A percentile compares a stretch with the other conserved stretches of the same genome.
phyloP scores from a whole-genome alignment of 1,140 invertebrate genomes.

The Musca domestica region DNA sequence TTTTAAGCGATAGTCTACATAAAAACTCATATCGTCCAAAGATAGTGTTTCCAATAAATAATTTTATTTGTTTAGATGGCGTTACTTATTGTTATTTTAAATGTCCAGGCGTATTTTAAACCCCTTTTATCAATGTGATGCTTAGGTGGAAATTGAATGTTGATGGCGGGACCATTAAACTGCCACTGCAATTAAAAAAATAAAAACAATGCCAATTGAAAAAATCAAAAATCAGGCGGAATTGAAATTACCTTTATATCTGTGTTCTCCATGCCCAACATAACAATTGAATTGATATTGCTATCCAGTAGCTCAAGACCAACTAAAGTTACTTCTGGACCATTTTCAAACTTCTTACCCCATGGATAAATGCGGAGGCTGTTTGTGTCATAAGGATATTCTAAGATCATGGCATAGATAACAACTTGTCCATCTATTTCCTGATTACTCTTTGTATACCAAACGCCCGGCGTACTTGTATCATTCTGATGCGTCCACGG shows the following conservation, averaged over 20 bases:
- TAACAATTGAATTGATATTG: background rate
- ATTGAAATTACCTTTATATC: slow-evolving; percentile 32
- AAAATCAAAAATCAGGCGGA: no score
- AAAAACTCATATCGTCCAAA: no score
- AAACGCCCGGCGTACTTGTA: slow-evolving; percentile 66
- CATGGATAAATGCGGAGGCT: slow-evolving; percentile 42
- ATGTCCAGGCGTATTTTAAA: slow-evolving; percentile 45
- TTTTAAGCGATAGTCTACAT: no score
- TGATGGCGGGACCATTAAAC: slow-evolving; percentile 30
- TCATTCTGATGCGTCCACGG: slow-evolving; percentile 85
- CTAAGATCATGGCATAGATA: slow-evolving; percentile 46
- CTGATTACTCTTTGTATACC: slow-evolving; percentile 64
- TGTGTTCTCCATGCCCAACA: slow-evolving; percentile 39
- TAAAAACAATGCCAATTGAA: no score
- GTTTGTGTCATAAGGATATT: slow-evolving; percentile 51
- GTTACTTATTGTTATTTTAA: slow-evolving; percentile 41
- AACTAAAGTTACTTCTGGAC: background rate
- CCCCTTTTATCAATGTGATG: slow-evolving; percentile 44
- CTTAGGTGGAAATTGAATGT: slow-evolving; percentile 44
- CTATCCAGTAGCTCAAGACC: background rate
- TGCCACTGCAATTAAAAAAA: slow-evolving; percentile 39
- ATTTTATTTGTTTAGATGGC: no score
- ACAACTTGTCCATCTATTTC: slow-evolving; percentile 16
- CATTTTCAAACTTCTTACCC: slow-evolving; percentile 28
- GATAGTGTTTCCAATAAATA: no score